Percentiles rank a stretch among this genome's conserved stretches.
These are phyloP conservation scores for Melanotaenia nigrans DNA, from an alignment of 2,797 vertebrate species.

Conservation along the genomic window DNA sequence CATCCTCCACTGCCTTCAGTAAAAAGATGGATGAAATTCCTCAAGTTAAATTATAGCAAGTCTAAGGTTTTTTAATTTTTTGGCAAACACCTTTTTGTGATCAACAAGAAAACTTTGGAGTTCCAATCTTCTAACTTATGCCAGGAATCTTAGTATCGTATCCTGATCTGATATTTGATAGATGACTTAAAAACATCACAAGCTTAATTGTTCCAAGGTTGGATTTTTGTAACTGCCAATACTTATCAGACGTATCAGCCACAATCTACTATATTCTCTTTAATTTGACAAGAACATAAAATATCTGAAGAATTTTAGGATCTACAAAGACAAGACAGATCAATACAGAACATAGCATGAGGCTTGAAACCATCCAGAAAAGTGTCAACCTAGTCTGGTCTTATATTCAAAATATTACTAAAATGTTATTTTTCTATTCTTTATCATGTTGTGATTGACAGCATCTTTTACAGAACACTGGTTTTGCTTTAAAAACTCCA, in stretches of 20 bases:
- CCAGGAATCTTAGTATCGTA: neutral
- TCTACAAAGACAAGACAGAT: neutral
- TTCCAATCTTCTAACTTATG: neutral
- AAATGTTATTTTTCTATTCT: neutral
- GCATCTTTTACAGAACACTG: neutral
- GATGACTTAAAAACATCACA: too few species aligned
- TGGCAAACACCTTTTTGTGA: neutral
- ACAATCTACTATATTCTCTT: neutral
- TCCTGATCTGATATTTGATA: too few species aligned
- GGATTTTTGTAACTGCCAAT: too few species aligned
- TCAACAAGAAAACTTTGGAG: neutral
- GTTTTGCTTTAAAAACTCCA: neutral
- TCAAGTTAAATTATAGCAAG: too few species aligned
- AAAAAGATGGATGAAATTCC: neutral
- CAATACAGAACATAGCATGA: neutral
- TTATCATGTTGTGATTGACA: too few species aligned
- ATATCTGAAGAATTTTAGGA: neutral
- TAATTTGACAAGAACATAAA: neutral
- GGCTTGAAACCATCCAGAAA: neutral
- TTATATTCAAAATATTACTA: neutral
- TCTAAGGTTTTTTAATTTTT: too few species aligned
- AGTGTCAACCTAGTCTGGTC: neutral
- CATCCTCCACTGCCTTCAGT: too few species aligned
- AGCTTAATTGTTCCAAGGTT: too few species aligned
- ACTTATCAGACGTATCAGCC: too few species aligned